Conservation (phyloP, 1,140 invertebrate genomes). For the Drosophila grimshawi region DNA sequence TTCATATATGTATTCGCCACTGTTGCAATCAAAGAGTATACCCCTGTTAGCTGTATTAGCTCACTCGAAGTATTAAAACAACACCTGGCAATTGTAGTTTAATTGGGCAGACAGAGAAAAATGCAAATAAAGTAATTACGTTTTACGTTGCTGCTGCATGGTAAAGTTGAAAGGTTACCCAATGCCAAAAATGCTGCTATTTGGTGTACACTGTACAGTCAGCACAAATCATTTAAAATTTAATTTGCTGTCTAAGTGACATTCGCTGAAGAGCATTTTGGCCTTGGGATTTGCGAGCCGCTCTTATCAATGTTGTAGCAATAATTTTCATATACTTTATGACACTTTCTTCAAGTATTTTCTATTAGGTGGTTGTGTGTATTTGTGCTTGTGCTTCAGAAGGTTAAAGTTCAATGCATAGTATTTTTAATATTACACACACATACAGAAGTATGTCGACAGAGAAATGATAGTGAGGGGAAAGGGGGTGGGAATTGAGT, state of each 20-base stretch:
- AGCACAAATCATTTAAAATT: constrained; percentile 45
- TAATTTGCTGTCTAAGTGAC: constrained; percentile 46
- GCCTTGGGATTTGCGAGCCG: constrained; percentile 12
- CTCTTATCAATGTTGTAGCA: constrained; percentile 45
- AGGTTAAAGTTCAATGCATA: constrained; percentile 55
- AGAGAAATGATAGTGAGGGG: not conserved
- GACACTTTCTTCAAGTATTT: constrained; percentile 25
- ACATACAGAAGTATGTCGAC: constrained; percentile 9
- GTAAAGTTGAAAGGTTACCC: constrained; percentile 18
- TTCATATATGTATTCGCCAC: no score
- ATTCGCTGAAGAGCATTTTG: constrained; percentile 47
- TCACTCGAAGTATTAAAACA: constrained; percentile 33
- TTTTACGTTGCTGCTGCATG: constrained; percentile 29
- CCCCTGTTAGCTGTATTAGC: constrained; percentile 1
- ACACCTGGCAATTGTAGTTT: constrained; percentile 70
- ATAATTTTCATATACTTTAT: constrained; percentile 56
- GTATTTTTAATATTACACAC: not conserved
- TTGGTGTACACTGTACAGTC: constrained; percentile 28
- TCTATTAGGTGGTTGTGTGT: constrained; percentile 4
- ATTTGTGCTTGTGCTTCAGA: constrained; percentile 16
- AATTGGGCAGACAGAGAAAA: constrained; percentile 63
- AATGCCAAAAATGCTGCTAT: not conserved
- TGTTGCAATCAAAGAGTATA: constrained; percentile 8
- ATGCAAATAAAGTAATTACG: constrained; percentile 51
- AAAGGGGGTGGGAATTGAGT: not conserved